Evolutionary conservation across 2,113 vertebrate species (phyloP).

Genomic region (Clarias magur): DNA sequence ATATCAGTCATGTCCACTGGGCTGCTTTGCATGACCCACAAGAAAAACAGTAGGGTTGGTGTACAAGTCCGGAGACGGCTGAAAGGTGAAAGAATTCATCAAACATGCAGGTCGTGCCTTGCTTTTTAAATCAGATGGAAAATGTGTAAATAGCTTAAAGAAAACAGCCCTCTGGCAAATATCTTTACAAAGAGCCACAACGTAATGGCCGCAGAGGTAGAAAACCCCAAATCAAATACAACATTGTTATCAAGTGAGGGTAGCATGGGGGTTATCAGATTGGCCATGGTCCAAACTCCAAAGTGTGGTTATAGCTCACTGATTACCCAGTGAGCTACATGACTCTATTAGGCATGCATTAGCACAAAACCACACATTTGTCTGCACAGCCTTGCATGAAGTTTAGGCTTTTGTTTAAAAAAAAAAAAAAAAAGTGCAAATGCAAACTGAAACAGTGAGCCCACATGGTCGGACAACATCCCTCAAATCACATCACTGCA

Average conservation of each 20-base stretch:
- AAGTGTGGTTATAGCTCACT: conserved; percentile 28
- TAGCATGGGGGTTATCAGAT: conserved; percentile 41
- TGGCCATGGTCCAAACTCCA: conserved; percentile 15
- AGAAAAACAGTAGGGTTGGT: background rate
- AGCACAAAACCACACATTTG: background rate
- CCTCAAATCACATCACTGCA: background rate
- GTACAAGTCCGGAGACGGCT: background rate
- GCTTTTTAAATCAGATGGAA: conserved; percentile 46
- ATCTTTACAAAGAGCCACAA: conserved; percentile 16
- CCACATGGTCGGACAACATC: background rate
- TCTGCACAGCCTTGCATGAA: background rate
- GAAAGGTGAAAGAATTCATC: background rate
- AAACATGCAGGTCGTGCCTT: conserved; percentile 25
- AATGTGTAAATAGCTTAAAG: conserved; percentile 23
- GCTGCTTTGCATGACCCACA: conserved; percentile 19
- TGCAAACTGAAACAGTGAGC: background rate
- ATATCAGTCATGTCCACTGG: background rate
- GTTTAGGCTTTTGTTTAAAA: background rate
- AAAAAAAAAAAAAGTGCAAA: background rate
- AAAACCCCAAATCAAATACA: conserved; percentile 1
- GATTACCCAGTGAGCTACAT: conserved; percentile 27
- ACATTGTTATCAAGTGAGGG: conserved; percentile 27
- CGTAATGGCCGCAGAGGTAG: background rate
- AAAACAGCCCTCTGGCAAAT: background rate
- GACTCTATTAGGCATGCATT: conserved; percentile 9